A percentile compares a stretch with the other conserved stretches of the same genome.
These are phyloP conservation scores for Thalassoma bifasciatum DNA, from an alignment of 2,113 vertebrate genomes.

Conservation along the genomic window DNA sequence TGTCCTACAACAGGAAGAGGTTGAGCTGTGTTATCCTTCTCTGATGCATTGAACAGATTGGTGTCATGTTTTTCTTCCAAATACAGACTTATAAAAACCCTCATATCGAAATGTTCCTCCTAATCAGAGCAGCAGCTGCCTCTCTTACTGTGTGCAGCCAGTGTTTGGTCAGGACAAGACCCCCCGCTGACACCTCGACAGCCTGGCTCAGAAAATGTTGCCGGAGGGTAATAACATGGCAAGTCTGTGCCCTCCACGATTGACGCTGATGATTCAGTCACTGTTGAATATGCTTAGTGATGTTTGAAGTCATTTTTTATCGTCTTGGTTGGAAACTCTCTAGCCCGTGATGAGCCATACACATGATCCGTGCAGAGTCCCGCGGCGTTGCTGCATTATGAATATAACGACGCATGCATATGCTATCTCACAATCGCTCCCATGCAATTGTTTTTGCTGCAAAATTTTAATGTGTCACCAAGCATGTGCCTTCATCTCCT, in stretches of 20 bases:
- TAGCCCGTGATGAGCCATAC: slow-evolving; percentile 2
- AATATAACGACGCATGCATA: slow-evolving; percentile 5
- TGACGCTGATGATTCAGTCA: slow-evolving; percentile 29
- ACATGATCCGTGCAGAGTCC: background rate
- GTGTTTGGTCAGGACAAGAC: slow-evolving; percentile 29
- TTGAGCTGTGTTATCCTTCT: too few relatives aligned
- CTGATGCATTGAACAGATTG: too few relatives aligned
- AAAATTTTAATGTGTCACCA: slow-evolving; percentile 6
- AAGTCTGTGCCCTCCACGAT: slow-evolving; percentile 3
- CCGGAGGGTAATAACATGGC: slow-evolving; percentile 30
- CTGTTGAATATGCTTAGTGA: slow-evolving; percentile 19
- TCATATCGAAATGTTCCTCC: slow-evolving; percentile 16
- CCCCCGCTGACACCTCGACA: slow-evolving; percentile 44
- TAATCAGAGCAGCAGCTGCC: slow-evolving; percentile 43
- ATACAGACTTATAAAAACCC: background rate
- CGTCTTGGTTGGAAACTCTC: slow-evolving; percentile 8
- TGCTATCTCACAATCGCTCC: slow-evolving; percentile 24
- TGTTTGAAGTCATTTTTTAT: slow-evolving; percentile 28
- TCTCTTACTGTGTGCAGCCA: slow-evolving; percentile 8
- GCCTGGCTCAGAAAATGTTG: slow-evolving; percentile 21
- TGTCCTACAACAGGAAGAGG: too few relatives aligned
- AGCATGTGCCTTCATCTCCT: background rate
- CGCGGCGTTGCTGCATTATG: slow-evolving; percentile 26
- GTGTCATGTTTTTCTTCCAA: too few relatives aligned
- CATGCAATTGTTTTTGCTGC: slow-evolving; percentile 16